Conservation (phyloP, 2,113 vertebrate species). For the Pelusios castaneus region DNA sequence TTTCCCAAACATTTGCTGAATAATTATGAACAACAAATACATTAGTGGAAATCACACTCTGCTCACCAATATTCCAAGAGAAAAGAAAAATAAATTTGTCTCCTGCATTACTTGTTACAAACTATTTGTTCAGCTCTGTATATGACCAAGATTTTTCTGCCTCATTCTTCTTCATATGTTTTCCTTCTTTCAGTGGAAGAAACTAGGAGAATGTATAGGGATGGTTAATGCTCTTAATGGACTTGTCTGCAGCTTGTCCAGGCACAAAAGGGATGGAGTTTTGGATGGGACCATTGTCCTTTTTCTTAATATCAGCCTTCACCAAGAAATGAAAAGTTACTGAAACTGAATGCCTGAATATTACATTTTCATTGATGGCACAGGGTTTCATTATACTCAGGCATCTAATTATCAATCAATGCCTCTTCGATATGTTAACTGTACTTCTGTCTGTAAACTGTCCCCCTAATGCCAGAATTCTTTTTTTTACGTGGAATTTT, state of each 20-base stretch:
- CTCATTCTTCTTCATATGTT: not conserved
- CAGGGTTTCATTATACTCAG: not conserved
- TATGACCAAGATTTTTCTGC: not conserved
- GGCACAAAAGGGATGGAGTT: not conserved
- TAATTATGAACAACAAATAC: not conserved
- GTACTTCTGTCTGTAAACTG: not conserved
- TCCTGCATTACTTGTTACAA: not conserved
- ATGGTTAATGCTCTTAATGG: not conserved
- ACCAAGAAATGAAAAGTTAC: not conserved
- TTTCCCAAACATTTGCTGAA: not conserved
- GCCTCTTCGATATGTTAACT: not conserved
- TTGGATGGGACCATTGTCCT: too few species aligned
- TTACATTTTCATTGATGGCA: not conserved
- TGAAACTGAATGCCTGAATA: not conserved
- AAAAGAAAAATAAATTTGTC: not conserved
- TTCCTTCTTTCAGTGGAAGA: not conserved
- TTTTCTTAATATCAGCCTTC: not conserved
- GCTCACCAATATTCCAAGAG: not conserved
- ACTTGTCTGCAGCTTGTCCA: not conserved
- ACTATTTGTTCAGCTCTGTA: not conserved
- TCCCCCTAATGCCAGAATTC: not conserved
- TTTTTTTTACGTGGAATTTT: not conserved
- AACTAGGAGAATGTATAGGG: not conserved
- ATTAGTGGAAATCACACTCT: not conserved
- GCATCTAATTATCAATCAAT: not conserved